Conservation (phyloP, 2,888 invertebrate genomes). For the Epicampocera succincta region DNA sequence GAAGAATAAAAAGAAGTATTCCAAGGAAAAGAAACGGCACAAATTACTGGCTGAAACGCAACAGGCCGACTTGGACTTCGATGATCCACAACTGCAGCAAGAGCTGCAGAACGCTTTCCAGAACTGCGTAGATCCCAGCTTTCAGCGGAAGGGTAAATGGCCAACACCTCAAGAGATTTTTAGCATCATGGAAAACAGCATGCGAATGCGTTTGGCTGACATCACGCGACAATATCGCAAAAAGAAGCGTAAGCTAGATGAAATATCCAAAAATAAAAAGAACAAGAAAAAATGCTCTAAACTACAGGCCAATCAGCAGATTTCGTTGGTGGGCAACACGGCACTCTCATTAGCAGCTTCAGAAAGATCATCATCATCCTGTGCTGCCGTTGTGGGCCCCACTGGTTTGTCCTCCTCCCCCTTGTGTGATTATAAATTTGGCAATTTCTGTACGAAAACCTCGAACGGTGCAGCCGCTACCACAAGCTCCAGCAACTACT, state of each 20-base stretch:
- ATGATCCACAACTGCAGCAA: slow-evolving; percentile 76
- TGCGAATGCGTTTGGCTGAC: slow-evolving; percentile 90
- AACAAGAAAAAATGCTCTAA: slow-evolving; percentile 76
- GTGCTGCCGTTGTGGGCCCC: slow-evolving; percentile 36
- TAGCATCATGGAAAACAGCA: slow-evolving; percentile 90
- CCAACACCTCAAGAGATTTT: slow-evolving; percentile 85
- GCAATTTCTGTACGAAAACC: slow-evolving; percentile 73
- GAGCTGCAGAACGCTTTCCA: slow-evolving; percentile 76
- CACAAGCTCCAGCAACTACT: slow-evolving; percentile 67
- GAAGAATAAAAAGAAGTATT: slow-evolving; percentile 82
- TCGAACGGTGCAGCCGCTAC: slow-evolving; percentile 35
- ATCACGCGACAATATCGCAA: slow-evolving; percentile 91
- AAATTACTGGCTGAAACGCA: slow-evolving; percentile 71
- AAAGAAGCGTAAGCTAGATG: slow-evolving; percentile 91
- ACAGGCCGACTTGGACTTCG: slow-evolving; percentile 73
- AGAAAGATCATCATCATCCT: slow-evolving; percentile 59
- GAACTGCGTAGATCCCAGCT: slow-evolving; percentile 75
- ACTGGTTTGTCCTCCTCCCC: slow-evolving; percentile 71
- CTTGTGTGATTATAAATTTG: slow-evolving; percentile 77
- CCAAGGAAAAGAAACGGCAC: slow-evolving; percentile 78
- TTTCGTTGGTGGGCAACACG: slow-evolving; percentile 67
- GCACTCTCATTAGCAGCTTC: slow-evolving; percentile 64
- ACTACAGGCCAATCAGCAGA: slow-evolving; percentile 65
- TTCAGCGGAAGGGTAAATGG: slow-evolving; percentile 78
- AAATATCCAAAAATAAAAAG: slow-evolving; percentile 83